These are phyloP conservation scores for Pholis gunnellus DNA, from an alignment of 2,113 vertebrate genomes.

Conservation along the genomic window DNA sequence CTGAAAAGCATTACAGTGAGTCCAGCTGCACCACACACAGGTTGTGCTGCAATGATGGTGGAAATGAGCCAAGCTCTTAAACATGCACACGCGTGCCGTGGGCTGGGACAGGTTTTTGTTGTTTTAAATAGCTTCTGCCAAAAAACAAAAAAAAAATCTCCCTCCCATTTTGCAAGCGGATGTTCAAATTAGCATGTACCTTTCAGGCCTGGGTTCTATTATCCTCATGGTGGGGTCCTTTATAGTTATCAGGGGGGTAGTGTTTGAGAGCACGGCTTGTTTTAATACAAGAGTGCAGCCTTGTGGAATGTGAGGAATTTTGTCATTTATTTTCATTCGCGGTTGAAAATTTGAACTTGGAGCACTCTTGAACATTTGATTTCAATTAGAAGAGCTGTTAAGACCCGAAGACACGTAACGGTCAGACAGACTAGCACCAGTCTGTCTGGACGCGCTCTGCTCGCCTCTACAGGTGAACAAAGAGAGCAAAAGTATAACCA, in stretches of 20 bases:
- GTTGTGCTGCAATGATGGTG: conserved; percentile 24
- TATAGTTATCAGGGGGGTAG: conserved; percentile 75
- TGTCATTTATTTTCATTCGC: conserved; percentile 76
- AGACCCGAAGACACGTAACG: conserved; percentile 58
- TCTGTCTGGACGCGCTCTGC: conserved; percentile 28
- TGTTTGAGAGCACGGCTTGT: conserved; percentile 69
- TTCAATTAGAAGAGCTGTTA: conserved; percentile 73
- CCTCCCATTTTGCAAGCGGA: conserved; percentile 56
- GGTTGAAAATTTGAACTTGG: conserved; percentile 72
- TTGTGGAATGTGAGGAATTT: conserved; percentile 77
- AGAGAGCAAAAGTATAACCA: background rate
- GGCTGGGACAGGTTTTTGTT: conserved; percentile 16
- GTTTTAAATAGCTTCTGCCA: conserved; percentile 39
- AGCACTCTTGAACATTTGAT: conserved; percentile 65
- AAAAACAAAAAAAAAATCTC: conserved; percentile 32
- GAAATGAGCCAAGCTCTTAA: conserved; percentile 41
- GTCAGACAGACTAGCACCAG: conserved; percentile 39
- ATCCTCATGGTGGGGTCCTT: conserved; percentile 65
- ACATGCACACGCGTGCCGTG: conserved; percentile 27
- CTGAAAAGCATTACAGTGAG: background rate
- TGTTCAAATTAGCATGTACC: conserved; percentile 74
- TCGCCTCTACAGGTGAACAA: conserved; percentile 39
- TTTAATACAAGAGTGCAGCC: conserved; percentile 73
- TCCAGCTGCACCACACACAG: conserved; percentile 4
- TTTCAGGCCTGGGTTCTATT: conserved; percentile 78